phyloP scores from a whole-genome alignment of 1,140 invertebrate genomes.

The Drosophila dunni region DNA sequence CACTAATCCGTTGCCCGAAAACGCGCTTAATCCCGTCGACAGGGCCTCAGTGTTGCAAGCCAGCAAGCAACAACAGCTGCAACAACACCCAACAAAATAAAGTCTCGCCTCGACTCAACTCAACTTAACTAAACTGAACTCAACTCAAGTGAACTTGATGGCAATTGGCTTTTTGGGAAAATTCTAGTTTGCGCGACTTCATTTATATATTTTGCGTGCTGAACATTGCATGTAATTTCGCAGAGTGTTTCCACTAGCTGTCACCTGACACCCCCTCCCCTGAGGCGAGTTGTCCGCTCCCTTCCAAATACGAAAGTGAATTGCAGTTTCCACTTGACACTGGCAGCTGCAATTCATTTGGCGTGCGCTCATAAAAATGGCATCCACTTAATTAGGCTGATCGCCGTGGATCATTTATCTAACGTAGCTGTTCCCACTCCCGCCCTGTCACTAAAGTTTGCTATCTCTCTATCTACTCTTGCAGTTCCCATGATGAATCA shows the following conservation, averaged over 20 bases:
- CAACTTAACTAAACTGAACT: background rate
- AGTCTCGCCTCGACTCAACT: background rate
- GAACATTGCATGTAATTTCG: slow-evolving; percentile 50
- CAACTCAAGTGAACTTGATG: background rate
- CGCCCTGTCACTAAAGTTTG: background rate
- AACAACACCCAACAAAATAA: background rate
- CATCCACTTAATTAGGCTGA: slow-evolving; percentile 43
- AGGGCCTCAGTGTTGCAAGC: slow-evolving; percentile 12
- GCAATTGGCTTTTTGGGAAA: slow-evolving; percentile 24
- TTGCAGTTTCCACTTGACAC: slow-evolving; percentile 10
- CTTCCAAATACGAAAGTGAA: slow-evolving; percentile 6
- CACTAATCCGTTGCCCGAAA: slow-evolving; percentile 46
- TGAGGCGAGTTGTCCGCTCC: background rate
- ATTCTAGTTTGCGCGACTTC: slow-evolving; percentile 8
- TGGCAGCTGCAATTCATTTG: slow-evolving; percentile 33
- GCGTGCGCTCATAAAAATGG: slow-evolving; percentile 33
- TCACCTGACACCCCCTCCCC: slow-evolving; percentile 23
- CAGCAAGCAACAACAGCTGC: background rate
- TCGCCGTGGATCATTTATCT: slow-evolving; percentile 61
- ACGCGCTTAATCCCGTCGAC: slow-evolving; percentile 40
- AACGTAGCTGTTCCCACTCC: slow-evolving; percentile 2
- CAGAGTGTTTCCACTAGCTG: slow-evolving; percentile 40
- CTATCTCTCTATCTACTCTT: slow-evolving; percentile 42
- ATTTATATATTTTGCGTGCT: slow-evolving; percentile 32
- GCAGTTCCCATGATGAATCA: slow-evolving; percentile 90